These are phyloP conservation scores for Bambusicola thoracicus DNA, from an alignment of 2,113 vertebrate species.

Conservation along the genomic window DNA sequence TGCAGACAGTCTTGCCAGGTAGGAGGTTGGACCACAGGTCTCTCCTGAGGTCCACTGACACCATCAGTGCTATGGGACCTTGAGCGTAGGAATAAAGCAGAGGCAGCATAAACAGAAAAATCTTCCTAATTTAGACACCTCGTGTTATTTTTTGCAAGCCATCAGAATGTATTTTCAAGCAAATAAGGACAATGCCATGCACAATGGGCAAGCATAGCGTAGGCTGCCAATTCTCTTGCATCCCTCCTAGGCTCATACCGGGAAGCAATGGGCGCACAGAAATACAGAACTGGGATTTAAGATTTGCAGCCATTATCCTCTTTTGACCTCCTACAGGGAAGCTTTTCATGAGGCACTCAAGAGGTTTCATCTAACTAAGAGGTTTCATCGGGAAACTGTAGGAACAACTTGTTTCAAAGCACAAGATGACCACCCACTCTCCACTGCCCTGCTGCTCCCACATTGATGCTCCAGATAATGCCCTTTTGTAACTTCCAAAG, in stretches of 20 bases:
- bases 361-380: neutral
- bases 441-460: neutral
- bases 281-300: neutral
- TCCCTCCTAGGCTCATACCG: neutral
- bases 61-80: neutral
- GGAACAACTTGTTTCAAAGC: neutral
- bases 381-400: neutral
- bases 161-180: neutral
- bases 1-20: neutral
- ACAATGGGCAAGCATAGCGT: neutral
- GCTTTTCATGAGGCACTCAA: neutral
- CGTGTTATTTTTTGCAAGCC: neutral
- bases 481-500: neutral
- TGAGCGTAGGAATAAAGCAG: neutral
- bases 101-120: neutral
- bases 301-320: neutral
- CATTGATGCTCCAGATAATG: neutral
- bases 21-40: neutral
- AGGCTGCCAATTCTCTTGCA: neutral
- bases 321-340: neutral
- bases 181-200: neutral
- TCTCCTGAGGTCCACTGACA: neutral
- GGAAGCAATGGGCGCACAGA: neutral
- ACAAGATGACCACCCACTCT: neutral
- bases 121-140: neutral